Percentiles rank a stretch among this genome's conserved stretches.
Conservation (phyloP, 2,113 vertebrate genomes). For the Engystomops pustulosus region DNA sequence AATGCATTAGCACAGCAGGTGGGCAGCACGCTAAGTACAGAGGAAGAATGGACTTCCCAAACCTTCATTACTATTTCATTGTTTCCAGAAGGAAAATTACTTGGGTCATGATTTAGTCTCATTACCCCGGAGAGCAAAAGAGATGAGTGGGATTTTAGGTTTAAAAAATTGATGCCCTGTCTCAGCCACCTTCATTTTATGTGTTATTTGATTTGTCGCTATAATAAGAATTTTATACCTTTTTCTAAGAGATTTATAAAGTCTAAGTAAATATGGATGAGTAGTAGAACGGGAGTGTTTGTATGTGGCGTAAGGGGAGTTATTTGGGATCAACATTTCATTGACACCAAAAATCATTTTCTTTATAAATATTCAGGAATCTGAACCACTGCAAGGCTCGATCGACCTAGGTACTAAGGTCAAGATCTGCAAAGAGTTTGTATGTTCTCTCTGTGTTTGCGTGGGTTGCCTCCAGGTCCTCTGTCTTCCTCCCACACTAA, state of each 20-base stretch:
- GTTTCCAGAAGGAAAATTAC: conserved; percentile 62
- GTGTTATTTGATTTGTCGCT: background rate
- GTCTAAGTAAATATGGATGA: background rate
- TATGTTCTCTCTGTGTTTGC: too few relatives aligned
- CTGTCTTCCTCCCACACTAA: too few relatives aligned
- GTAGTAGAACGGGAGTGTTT: background rate
- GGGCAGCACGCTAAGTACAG: conserved; percentile 53
- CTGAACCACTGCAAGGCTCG: too few relatives aligned
- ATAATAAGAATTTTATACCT: background rate
- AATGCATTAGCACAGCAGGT: conserved; percentile 66
- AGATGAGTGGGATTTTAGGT: background rate
- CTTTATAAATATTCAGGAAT: too few relatives aligned
- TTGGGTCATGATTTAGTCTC: background rate
- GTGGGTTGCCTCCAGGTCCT: too few relatives aligned
- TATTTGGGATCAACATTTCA: too few relatives aligned
- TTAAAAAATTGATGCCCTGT: conserved; percentile 3
- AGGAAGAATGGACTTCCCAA: conserved; percentile 54
- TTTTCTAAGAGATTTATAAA: background rate
- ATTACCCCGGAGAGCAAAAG: background rate
- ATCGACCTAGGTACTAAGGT: too few relatives aligned
- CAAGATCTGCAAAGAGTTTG: too few relatives aligned
- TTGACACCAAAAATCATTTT: too few relatives aligned
- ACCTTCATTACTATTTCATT: conserved; percentile 69
- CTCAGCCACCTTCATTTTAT: background rate
- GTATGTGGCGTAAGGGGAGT: too few relatives aligned